Base-by-base conservation (phyloP, 2,113 vertebrate species). In the Cephalopterus ornatus region DNA sequence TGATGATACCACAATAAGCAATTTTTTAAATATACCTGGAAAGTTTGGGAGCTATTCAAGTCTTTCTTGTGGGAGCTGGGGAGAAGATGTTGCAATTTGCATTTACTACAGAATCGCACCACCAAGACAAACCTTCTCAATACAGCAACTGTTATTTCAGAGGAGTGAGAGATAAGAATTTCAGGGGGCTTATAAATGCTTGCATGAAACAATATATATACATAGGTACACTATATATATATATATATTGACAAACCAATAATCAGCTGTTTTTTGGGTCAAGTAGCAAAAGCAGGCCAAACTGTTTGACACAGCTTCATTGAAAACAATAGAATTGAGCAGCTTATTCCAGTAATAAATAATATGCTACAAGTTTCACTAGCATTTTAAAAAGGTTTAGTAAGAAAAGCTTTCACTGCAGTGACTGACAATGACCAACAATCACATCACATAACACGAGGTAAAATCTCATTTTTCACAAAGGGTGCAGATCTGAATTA, bases 241-340 rank as follows among this genome's bases (percentile, higher is more conserved):
- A n/a, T 91, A 92, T 16, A 88, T 88, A 73, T 61, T 81, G 53
- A 85, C n/a, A 93, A 92, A 76, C 39, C 61, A 91, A 93, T 94
- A 92, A 97, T 37, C 55, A 78, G 44, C 33, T 84, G 44, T 37
- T 33, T 33, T 62, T 84, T 32, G 56, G 77, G 88, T 88, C 89
- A 95, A 92, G 19, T 10, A 70, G 37, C 28, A 66, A 77, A 89
- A 70, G 30, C 35, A 86, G 39, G 37, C 24, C 63, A 93, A 93
- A 83, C 39, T 28, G 67, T 41, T 35, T 26, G 87, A 79, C 70
- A 32, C 1, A 59, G n/a, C 33, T 81, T 50, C 63, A 85, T 0
- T 91, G 70, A 91, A 93, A 89, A 92, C 58, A 88, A 50, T 85
- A 47, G 62, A 85, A 95, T 42, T 41, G 58, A 94, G 47, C 13